These are phyloP conservation scores for Cephus cinctus DNA, from an alignment of 1,140 invertebrate species.

Conservation along the genomic window DNA sequence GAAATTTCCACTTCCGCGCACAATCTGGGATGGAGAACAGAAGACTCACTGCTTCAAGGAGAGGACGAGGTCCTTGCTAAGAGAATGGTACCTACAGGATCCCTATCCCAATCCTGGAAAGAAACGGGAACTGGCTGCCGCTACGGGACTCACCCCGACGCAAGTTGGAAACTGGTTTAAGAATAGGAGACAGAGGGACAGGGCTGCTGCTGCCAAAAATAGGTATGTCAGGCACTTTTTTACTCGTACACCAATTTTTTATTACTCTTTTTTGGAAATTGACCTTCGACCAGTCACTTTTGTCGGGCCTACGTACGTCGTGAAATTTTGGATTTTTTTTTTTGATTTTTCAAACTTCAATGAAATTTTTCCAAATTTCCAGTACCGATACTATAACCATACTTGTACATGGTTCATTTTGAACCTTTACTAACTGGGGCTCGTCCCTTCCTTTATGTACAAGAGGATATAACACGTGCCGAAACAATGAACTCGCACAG, in stretches of 20 bases:
- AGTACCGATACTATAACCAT: no score
- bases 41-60: conserved; percentile 99
- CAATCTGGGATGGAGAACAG: conserved; percentile 99
- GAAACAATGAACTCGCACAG: background rate
- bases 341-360: no score
- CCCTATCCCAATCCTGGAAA: conserved; percentile 99
- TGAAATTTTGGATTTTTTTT: no score
- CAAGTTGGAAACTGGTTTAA: conserved; percentile 99
- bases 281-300: background rate
- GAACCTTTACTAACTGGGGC: background rate
- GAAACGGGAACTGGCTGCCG: conserved; percentile 95
- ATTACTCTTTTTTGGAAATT: background rate
- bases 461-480: background rate
- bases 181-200: conserved; percentile 95
- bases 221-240: conserved; percentile 66
- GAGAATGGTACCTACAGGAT: conserved; percentile 99
- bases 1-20: conserved; percentile 97
- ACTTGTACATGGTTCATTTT: no score
- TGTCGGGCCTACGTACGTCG: no score
- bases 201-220: conserved; percentile 99
- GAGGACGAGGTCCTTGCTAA: conserved; percentile 86
- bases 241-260: background rate
- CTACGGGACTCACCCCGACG: conserved; percentile 96
- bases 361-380: no score
- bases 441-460: background rate